Evolutionary conservation across 2,797 vertebrate species (phyloP), one percentile per base, ranked within the genome.

Genomic region (Cossypha caffra): DNA sequence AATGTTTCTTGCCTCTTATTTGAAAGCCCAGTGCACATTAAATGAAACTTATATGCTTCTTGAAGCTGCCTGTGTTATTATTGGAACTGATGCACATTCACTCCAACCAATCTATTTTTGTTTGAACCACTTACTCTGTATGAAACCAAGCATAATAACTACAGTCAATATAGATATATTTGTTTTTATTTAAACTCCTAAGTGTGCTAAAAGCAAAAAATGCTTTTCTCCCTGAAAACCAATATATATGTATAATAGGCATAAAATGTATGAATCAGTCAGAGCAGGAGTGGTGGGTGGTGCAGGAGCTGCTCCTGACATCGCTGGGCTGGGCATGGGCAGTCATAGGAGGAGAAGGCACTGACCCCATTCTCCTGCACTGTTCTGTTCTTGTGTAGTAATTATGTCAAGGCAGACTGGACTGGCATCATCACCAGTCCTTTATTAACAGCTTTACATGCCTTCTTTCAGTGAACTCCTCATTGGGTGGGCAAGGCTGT

Each of bases 171-270:
- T 75, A 97, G 97, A 96, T 95, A 91, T 96, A 97, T 97, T 97
- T 98, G 93, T 97, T 98, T 98, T 98, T 97, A 98, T 97, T 98
- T 98, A 97, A 97, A 93, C 92, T 96, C 96, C 92, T 97, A 97
- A 97, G 96, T 88, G 94, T 95, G 87, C 96, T 98, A 97, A 98
- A 55, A 72, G 89, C 97, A 95, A 97, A 95, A 98, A 98, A 97
- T 88, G 80, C 40, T 83, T 96, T 90, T 37, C 48, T 74, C 55
- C 57, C 45, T 55, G 95, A 94, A 97, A 97, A 93, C 96, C 90
- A 92, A 97, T 95, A 95, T 50, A 71, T 94, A 75, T 47, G 10
- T 93, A 58, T 81, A 95, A 75, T 31, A 95, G 69, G 75, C 54
- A 90, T 77, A 84, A 95, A 96, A 97, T 61, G 66, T 95, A 90